Base-by-base conservation (phyloP, 2,888 invertebrate genomes). In the Andrena dorsata region DNA sequence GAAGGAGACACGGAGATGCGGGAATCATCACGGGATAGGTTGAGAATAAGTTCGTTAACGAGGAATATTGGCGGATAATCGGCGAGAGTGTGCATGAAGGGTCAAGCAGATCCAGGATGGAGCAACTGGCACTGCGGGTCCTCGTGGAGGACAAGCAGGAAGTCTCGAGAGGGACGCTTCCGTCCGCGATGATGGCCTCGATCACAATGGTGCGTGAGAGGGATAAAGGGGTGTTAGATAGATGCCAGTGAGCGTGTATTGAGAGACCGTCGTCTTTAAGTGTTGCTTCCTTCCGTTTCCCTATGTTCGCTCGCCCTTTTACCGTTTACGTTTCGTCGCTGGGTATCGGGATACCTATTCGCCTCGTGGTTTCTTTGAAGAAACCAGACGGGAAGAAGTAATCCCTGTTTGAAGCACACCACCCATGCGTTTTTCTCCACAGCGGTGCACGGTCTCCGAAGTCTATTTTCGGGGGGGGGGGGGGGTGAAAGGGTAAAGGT, bases 141-240 rank as follows among this genome's bases (percentile, higher is more conserved):
- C 88, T 88, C 80, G 82, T 88, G 83, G 86, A 86, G 80, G 88
- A 82, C 88, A 88, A 85, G 85, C 88, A 83, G 88, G 88, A 88
- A 88, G 87, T 88, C 88, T 88, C 88, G 88, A 88, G 88, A 88
- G 88, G 88, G 87, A 85, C 80, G 76, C 88, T 85, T 88, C 87
- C 88, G 83, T 83, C 76, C 83, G 83, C 85, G 86, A 86, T 69
- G 85, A 86, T 69, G 83, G 82, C 84, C 81, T 88, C 86, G 88
- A 87, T 85, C 71, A 88, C 87, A 88, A 88, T 84, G 88, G 88
- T 88, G 88, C 88, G 88, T 88, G 88, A 88, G 81, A 83, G 77
- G 71, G 77, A 83, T 63, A 81, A 70, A 80, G 77, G 83, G 81
- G 35, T 81, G 85, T 80, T 79, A 81, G 85, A 78, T 87, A 85